A percentile compares a stretch with the other conserved stretches of the same genome.
phyloP scores from a whole-genome alignment of 2,888 invertebrate genomes.

The Caenorhabditis angaria region DNA sequence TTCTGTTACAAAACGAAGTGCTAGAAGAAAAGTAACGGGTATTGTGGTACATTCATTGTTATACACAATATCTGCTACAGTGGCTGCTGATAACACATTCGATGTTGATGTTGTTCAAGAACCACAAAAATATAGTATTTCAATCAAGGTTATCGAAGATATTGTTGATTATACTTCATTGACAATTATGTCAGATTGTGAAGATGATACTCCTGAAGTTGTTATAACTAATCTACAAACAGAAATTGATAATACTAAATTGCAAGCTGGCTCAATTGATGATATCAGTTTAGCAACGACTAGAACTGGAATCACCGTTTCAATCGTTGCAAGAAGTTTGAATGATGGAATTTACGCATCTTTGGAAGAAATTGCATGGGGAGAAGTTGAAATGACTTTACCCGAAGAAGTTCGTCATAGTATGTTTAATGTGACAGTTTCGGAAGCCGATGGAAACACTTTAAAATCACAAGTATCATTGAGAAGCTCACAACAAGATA shows the following conservation, averaged over 20 bases:
- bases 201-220: conserved; percentile 33
- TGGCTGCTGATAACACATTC: conserved; percentile 53
- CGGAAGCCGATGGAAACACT: conserved; percentile 57
- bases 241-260: conserved; percentile 15
- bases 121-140: conserved; percentile 47
- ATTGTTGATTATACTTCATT: conserved; percentile 54
- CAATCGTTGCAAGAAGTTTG: conserved; percentile 66
- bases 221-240: not conserved
- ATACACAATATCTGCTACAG: conserved; percentile 37
- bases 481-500: conserved; percentile 48
- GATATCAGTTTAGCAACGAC: conserved; percentile 34
- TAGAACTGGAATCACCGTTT: conserved; percentile 60
- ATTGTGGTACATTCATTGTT: conserved; percentile 36
- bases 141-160: conserved; percentile 56
- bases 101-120: conserved; percentile 60
- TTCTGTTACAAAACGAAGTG: conserved; percentile 20
- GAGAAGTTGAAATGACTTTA: conserved; percentile 63
- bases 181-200: conserved; percentile 45
- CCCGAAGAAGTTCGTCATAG: conserved; percentile 48
- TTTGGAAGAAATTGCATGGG: conserved; percentile 70
- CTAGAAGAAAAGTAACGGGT: conserved; percentile 40
- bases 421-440: conserved; percentile 67
- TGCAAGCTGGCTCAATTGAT: conserved; percentile 20
- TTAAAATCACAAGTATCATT: conserved; percentile 53
- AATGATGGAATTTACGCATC: conserved; percentile 65